Base-by-base conservation (phyloP, 2,888 invertebrate genomes). In the Alloscopus bannaensis region DNA sequence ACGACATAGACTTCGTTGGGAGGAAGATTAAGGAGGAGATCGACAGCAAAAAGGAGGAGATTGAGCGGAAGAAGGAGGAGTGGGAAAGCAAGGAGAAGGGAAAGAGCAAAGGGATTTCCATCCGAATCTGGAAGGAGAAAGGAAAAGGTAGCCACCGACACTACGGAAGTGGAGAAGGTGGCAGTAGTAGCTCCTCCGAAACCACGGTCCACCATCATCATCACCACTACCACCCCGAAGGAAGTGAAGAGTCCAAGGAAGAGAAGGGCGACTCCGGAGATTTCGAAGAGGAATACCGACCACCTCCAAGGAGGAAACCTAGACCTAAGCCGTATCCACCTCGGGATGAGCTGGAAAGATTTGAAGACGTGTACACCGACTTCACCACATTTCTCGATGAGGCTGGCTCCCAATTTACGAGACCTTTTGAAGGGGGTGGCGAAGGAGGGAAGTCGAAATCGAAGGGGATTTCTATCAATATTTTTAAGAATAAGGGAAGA, bases 41-140 rank as follows among this genome's bases (percentile, higher is more conserved):
- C 1, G 65, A 73, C 3, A 52, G 52, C 6, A 73, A 73, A 20
- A 62, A 3, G 22, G 24, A 40, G 1, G 73, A 73, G 24, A 28
- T 72, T 1, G 64, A 72, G 4, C 47, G 50, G 11, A 72, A 72
- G 20, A 59, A 3, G 18, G 24, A 40, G 1, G n/a, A 47, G 47
- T 13, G 47, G n/a, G 22, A 45, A 29, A n/a, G 20, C 4, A 26
- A 65, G 22, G 73, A 65, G n/a, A n/a, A 47, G 47, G 47, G 47
- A n/a, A 31, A 45, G 22, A n/a, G 20, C 4, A 26, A 65, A 29
- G 73, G 73, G n/a, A 28, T 73, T 18, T 65, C 64, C 6, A 73
- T 73, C 31, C 55, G 55, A 31, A 29, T 73, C 42, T 65, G 65
- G 64, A 73, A 73, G 64, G 55, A 47, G 1, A 72, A 72, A 28